Evolutionary conservation across 2,113 vertebrate genomes (phyloP).

Genomic region (Cepphus grylle): DNA sequence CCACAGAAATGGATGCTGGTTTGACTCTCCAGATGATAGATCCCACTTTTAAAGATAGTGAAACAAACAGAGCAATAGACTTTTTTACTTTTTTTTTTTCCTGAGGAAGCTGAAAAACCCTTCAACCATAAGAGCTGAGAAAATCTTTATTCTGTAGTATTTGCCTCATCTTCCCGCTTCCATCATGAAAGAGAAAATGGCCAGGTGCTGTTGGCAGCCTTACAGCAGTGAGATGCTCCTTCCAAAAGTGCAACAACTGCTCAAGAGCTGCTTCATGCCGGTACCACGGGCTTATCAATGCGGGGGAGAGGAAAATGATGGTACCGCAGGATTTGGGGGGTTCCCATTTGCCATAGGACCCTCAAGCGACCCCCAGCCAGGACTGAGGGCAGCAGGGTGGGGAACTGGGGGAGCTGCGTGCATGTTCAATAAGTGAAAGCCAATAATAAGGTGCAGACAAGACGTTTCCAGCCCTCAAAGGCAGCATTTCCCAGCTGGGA

Average conservation of each 20-base stretch:
- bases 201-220: not conserved
- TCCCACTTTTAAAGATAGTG: not conserved
- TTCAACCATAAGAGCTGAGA: not conserved
- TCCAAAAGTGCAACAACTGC: not conserved
- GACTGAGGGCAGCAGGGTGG: not conserved
- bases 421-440: not conserved
- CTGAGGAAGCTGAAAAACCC: not conserved
- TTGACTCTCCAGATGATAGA: not conserved
- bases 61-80: conserved; percentile 22
- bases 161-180: not conserved
- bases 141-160: not conserved
- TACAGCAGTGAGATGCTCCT: not conserved
- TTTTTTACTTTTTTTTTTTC: not conserved
- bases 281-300: not conserved
- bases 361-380: not conserved
- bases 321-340: not conserved
- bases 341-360: not conserved
- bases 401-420: not conserved
- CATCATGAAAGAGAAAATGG: not conserved
- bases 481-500: not conserved
- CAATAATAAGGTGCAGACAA: not conserved
- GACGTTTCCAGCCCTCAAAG: not conserved
- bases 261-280: not conserved
- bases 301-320: not conserved
- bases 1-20: conserved; percentile 17